Evolutionary conservation across 2,113 vertebrate genomes (phyloP), one percentile per base, ranked within the genome.

Genomic region (Anas platyrhynchos): DNA sequence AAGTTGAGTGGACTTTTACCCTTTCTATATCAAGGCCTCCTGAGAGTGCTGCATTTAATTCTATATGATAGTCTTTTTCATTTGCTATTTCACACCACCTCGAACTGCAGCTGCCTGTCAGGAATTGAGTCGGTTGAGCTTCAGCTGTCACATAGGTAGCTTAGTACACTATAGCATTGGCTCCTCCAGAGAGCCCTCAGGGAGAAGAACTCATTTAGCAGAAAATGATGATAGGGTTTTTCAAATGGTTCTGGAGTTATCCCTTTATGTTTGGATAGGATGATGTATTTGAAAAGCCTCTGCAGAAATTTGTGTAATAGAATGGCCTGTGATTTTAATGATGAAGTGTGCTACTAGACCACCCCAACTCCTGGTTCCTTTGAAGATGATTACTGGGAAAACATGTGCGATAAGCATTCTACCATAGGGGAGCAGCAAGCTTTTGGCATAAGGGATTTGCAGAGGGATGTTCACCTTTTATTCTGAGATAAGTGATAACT

Each of bases 51-150:
- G 69, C 34, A 82, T 90, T 95, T 93, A 95, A 90, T 96, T 95
- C 80, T 88, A 66, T 88, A 86, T 94, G 26, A 78, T 94, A 90
- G 93, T 78, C 66, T 83, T 34, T 80, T 76, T 94, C 80, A 94
- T 96, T 95, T 96, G 80, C 54, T 50, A 86, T 94, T 96, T 96
- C 92, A 84, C 80, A 93, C 90, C 80, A 94, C 41, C 93, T 94
- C 90, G 90, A 94, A 90, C 83, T 96, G 93, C 91, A 96, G 90
- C 94, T 96, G 92, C 92, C 92, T 92, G 62, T 95, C 80, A 93
- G 90, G 85, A 96, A 86, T 86, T 80, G 82, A 94, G 91, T 94
- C 91, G 88, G 78, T 63, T 78, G 69, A 84, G 86, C 58, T 92
- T 75, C 77, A 79, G 88, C 41, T 83, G 54, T 78, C 72, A 94